Evolutionary conservation across 2,888 invertebrate species (phyloP).

Genomic region (Caenorhabditis sp.): DNA sequence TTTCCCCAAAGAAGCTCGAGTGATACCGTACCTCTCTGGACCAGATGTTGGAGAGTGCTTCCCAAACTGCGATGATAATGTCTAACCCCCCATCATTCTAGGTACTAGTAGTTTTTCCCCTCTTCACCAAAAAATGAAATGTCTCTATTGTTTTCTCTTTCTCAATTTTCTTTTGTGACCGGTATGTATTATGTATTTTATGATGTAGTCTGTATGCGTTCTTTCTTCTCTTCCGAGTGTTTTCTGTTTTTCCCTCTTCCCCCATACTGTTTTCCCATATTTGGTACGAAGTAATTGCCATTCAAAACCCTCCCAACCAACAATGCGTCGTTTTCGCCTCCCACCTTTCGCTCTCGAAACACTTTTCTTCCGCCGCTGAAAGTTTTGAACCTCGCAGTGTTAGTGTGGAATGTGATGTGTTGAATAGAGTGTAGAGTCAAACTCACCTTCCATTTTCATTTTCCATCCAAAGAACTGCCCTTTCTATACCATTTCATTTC

Average conservation of each 20-base stretch:
- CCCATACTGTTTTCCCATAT: conserved; percentile 34
- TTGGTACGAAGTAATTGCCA: conserved; percentile 58
- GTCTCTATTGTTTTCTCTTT: conserved; percentile 5
- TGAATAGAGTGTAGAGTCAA: conserved; percentile 60
- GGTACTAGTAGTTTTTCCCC: conserved; percentile 9
- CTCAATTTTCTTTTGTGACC: conserved; percentile 31
- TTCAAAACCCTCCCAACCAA: conserved; percentile 30
- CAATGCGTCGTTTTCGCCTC: conserved; percentile 52
- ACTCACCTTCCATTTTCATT: conserved; percentile 29
- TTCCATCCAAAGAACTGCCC: neutral
- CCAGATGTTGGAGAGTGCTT: conserved; percentile 76
- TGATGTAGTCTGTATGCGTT: conserved; percentile 18
- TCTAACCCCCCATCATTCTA: conserved; percentile 41
- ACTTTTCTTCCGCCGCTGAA: too few relatives aligned
- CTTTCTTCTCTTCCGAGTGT: conserved; percentile 41
- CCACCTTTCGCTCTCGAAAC: conserved; percentile 5
- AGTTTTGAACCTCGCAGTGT: too few relatives aligned
- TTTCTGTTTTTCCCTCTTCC: conserved; percentile 31
- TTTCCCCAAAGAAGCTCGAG: conserved; percentile 70
- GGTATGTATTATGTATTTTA: conserved; percentile 29
- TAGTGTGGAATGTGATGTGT: too few relatives aligned
- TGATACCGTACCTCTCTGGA: conserved; percentile 65
- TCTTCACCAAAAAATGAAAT: neutral
- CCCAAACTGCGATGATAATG: conserved; percentile 72
- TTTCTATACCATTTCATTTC: too few relatives aligned